Evolutionary conservation across 2,888 invertebrate species (phyloP).

Genomic region (Ornithoptera priamus): DNA sequence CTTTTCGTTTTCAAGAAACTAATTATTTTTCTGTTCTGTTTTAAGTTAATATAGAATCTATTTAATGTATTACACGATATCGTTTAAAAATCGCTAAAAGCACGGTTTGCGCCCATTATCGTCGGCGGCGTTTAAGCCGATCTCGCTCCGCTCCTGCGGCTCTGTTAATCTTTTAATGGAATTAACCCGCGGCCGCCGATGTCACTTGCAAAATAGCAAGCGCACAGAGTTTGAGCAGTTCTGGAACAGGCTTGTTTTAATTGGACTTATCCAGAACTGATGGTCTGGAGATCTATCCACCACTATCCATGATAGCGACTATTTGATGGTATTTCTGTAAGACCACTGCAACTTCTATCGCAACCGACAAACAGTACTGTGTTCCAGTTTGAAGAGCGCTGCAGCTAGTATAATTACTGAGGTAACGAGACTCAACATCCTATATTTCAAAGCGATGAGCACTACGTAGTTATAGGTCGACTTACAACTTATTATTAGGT

Average conservation of each 20-base stretch:
- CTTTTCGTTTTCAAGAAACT: no score
- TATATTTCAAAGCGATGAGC: no score
- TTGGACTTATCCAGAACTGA: neutral
- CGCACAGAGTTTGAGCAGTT: constrained; percentile 36
- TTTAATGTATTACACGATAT: neutral
- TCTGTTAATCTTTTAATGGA: constrained; percentile 75
- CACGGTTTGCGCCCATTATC: constrained; percentile 28
- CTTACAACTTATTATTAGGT: no score
- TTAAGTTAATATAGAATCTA: neutral
- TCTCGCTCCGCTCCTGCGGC: constrained; percentile 52
- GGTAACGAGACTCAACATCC: no score
- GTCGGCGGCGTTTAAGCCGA: constrained; percentile 36
- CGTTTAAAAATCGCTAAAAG: constrained; percentile 31
- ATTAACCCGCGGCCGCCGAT: constrained; percentile 64
- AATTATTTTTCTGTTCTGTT: neutral
- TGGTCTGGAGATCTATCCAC: no score
- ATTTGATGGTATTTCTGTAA: no score
- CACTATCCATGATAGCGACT: no score
- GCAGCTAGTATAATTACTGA: no score
- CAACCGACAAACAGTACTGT: no score
- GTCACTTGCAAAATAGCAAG: constrained; percentile 62
- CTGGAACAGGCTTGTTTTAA: constrained; percentile 33
- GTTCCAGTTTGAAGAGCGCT: no score
- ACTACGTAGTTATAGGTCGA: no score
- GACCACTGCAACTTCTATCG: no score